Percentiles rank a stretch among this genome's conserved stretches.
Evolutionary conservation across 2,797 vertebrate species (phyloP).

Genomic region (Chelon labrosus): DNA sequence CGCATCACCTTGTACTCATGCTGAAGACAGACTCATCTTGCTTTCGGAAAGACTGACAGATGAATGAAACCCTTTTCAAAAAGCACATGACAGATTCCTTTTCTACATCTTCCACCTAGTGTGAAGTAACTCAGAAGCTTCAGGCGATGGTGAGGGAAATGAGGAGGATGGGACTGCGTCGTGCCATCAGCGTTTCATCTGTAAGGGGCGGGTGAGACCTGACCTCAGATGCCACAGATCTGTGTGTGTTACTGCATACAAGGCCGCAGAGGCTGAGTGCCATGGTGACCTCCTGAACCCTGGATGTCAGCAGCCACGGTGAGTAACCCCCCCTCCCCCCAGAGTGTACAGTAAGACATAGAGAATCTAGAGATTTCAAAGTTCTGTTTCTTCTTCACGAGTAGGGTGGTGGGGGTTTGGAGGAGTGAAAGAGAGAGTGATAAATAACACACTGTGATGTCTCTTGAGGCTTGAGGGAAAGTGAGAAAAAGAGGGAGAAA

Average conservation of each 20-base stretch:
- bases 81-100: constrained; percentile 4
- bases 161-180: not conserved
- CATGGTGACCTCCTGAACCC: constrained; percentile 45
- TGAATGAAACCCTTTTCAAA: constrained; percentile 3
- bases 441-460: constrained; percentile 47
- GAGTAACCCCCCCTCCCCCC: constrained; percentile 30
- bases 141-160: not conserved
- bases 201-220: constrained; percentile 31
- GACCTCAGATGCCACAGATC: constrained; percentile 33
- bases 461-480: constrained; percentile 40
- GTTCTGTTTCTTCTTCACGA: constrained; percentile 2
- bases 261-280: constrained; percentile 26
- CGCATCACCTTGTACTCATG: not conserved
- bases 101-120: constrained; percentile 5
- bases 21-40: not conserved
- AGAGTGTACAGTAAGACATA: constrained; percentile 11
- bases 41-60: constrained; percentile 13
- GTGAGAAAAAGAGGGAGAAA: constrained; percentile 12
- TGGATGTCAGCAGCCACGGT: constrained; percentile 29
- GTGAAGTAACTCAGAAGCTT: constrained; percentile 28
- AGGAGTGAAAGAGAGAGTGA: constrained; percentile 33
- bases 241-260: constrained; percentile 41
- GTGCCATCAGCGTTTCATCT: constrained; percentile 40
- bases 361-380: constrained; percentile 23
- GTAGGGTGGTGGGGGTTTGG: no score